Base-by-base conservation (phyloP, 2,888 invertebrate species). In the Leptopilina myrica region DNA sequence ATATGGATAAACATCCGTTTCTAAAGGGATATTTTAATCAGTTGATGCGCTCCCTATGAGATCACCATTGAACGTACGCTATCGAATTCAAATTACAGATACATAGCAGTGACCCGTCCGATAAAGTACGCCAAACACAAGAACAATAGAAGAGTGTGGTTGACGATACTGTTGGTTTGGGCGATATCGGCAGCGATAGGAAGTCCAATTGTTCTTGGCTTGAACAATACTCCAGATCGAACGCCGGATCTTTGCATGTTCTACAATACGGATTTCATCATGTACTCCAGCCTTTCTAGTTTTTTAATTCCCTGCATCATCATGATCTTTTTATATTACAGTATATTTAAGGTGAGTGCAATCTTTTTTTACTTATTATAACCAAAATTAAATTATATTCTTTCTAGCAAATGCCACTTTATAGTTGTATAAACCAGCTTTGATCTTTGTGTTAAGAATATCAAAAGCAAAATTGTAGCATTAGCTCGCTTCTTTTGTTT, bases 91-190 rank as follows among this genome's bases (percentile, higher is more conserved):
- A 86, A 89, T 91, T 93, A 77, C 95, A 99, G 99, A 94, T 99
- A 98, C 92, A 98, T 99, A 89, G 99, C 99, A 84, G 99, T 99
- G 86, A 99, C 99, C 69, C 97, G 98, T 92, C 99, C 99, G 89
- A 99, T 99, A 92, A 98, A 99, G 92, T 99, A 99, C 93, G 98
- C 99, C 80, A 98, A 98, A 91, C 98, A 99, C 94, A 98, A 98
- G 94, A 99, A 98, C 94, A 98, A 97, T 93, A 94, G 95, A 77
- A 95, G 99, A 82, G 98, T 99, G 67, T 97, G 97, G 95, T 93
- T 98, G 92, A 99, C 98, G 87, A 98, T 99, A 89, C 95, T 96
- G 64, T 93, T 98, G 83, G 98, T 98, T 76, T 99, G 99, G 99
- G 95, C 97, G 86, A 97, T 99, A 91, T 97, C 97, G 80, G 96